These are phyloP conservation scores for Girardia tigrina DNA, from an alignment of 2,888 invertebrate genomes.

Conservation along the genomic window DNA sequence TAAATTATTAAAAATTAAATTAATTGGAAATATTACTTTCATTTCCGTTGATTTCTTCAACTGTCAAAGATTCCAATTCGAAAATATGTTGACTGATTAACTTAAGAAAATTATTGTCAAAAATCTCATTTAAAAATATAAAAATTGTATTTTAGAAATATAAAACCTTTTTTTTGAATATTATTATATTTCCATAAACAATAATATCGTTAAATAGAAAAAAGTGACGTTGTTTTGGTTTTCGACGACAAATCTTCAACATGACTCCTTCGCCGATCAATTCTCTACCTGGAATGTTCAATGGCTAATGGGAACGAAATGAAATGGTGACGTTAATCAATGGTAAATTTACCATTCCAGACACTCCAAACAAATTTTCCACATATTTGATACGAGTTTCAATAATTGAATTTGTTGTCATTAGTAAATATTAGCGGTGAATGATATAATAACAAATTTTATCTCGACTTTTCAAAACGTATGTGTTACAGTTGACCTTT, in stretches of 20 bases:
- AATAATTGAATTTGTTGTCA: not conserved
- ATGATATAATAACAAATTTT: too few relatives aligned
- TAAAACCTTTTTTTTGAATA: conserved; percentile 86
- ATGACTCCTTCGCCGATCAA: conserved; percentile 93
- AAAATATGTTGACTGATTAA: not conserved
- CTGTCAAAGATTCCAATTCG: not conserved
- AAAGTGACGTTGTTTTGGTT: conserved; percentile 90
- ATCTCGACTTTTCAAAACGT: too few relatives aligned
- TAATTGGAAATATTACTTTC: not conserved
- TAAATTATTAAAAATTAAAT: too few relatives aligned
- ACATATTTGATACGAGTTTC: not conserved
- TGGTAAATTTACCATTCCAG: not conserved
- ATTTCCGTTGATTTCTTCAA: not conserved
- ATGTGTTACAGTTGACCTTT: too few relatives aligned
- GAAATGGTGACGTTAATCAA: not conserved
- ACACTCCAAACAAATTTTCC: not conserved
- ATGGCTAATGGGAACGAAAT: conserved; percentile 55
- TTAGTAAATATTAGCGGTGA: not conserved
- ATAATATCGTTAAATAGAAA: conserved; percentile 95
- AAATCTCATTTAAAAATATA: not conserved
- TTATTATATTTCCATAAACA: conserved; percentile 93
- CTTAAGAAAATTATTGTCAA: not conserved
- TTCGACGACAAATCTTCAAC: conserved; percentile 97
- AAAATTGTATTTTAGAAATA: not conserved
- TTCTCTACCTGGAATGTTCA: conserved; percentile 79